Evolutionary conservation across 1,140 invertebrate species (phyloP).

Genomic region (Diabrotica virgifera): DNA sequence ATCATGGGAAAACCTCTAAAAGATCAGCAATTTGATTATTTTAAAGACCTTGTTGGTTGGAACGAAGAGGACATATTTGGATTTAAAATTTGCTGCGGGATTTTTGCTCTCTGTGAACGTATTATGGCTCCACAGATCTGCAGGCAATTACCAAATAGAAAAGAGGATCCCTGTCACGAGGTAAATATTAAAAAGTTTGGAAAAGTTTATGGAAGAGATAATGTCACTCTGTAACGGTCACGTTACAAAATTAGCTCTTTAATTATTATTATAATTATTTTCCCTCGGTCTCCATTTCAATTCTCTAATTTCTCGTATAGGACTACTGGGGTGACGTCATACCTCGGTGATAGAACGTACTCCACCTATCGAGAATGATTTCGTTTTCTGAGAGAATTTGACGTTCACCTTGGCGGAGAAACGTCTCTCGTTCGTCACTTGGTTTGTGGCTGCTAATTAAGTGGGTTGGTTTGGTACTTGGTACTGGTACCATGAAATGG

Average conservation of each 20-base stretch:
- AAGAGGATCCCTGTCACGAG: conserved; percentile 47
- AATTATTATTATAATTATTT: background rate
- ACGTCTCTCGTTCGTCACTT: background rate
- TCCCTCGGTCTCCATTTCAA: background rate
- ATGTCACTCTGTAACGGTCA: background rate
- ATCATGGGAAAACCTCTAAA: conserved; percentile 60
- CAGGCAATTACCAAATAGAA: conserved; percentile 39
- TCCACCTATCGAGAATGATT: too few relatives aligned
- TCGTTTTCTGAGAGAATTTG: too few relatives aligned
- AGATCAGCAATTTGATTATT: conserved; percentile 49
- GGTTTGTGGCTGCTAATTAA: background rate
- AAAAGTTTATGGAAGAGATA: conserved; percentile 3
- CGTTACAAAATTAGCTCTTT: background rate
- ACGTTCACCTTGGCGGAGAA: background rate
- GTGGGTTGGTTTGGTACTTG: background rate
- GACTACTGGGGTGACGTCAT: too few relatives aligned
- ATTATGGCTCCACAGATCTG: conserved; percentile 48
- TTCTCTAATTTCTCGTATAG: background rate
- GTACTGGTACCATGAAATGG: too few relatives aligned
- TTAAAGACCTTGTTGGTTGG: conserved; percentile 54
- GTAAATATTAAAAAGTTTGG: conserved; percentile 24
- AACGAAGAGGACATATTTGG: conserved; percentile 52
- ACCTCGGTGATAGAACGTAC: too few relatives aligned
- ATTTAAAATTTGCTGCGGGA: conserved; percentile 65
- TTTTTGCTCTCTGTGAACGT: conserved; percentile 65